phyloP scores from a whole-genome alignment of 2,797 vertebrate genomes.

The Cetoscarus ocellatus region DNA sequence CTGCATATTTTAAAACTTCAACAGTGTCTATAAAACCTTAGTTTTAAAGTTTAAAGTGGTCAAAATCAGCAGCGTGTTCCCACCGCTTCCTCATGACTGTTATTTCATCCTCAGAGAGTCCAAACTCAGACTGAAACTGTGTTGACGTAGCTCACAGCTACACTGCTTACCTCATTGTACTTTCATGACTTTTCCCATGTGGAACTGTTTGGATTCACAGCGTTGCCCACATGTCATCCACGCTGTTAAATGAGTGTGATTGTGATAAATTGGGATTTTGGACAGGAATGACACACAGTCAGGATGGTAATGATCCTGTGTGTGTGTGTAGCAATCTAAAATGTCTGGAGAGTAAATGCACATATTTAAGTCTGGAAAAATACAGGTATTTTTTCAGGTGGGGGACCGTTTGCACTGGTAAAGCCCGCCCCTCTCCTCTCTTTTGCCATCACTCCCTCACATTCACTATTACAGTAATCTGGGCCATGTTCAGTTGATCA shows the following conservation, averaged over 20 bases:
- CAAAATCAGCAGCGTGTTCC: slow-evolving; percentile 41
- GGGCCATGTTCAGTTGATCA: slow-evolving; percentile 72
- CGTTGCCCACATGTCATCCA: slow-evolving; percentile 77
- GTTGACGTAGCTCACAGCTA: slow-evolving; percentile 46
- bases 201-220: slow-evolving; percentile 78
- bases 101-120: slow-evolving; percentile 50
- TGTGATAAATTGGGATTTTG: slow-evolving; percentile 84
- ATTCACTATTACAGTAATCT: slow-evolving; percentile 66
- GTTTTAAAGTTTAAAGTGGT: slow-evolving; percentile 31
- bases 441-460: slow-evolving; percentile 71
- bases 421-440: slow-evolving; percentile 34
- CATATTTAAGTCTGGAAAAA: slow-evolving; percentile 84
- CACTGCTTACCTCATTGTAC: slow-evolving; percentile 72
- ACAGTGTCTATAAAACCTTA: slow-evolving; percentile 8
- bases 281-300: slow-evolving; percentile 81
- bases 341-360: slow-evolving; percentile 80
- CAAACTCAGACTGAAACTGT: slow-evolving; percentile 40
- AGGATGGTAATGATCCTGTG: slow-evolving; percentile 77
- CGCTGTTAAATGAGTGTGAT: slow-evolving; percentile 81
- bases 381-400: slow-evolving; percentile 89
- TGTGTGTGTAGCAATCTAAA: slow-evolving; percentile 78
- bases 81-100: slow-evolving; percentile 35
- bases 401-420: slow-evolving; percentile 61
- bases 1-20: no score
- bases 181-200: slow-evolving; percentile 80